Evolutionary conservation across 2,888 invertebrate species (phyloP).

Genomic region (Sarcophaga variegata): DNA sequence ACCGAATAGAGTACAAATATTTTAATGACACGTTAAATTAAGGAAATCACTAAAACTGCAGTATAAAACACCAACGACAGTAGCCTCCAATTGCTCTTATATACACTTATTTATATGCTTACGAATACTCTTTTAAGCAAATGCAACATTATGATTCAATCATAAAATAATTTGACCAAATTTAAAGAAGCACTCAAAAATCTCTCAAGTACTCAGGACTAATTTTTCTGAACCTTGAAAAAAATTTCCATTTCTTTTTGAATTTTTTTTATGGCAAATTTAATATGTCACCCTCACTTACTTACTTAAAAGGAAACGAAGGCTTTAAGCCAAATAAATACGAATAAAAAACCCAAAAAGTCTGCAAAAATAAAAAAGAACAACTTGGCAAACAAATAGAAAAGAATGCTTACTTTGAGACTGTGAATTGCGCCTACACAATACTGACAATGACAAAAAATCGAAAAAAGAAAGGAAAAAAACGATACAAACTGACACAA

Average conservation of each 20-base stretch:
- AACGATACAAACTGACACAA: constrained; percentile 32
- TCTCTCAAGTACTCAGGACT: not conserved
- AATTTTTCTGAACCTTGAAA: not conserved
- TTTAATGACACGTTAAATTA: too few relatives aligned
- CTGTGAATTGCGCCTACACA: constrained; percentile 26
- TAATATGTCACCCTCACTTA: not conserved
- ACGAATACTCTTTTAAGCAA: too few relatives aligned
- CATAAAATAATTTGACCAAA: not conserved
- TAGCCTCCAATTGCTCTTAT: not conserved
- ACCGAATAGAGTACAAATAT: too few relatives aligned
- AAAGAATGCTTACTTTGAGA: constrained; percentile 42
- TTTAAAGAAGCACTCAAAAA: not conserved
- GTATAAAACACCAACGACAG: too few relatives aligned
- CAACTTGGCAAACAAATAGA: constrained; percentile 48
- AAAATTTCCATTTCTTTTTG: not conserved
- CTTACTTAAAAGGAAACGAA: not conserved
- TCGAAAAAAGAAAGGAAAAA: not conserved
- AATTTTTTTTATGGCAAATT: not conserved
- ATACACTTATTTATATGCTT: not conserved
- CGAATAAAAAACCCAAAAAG: constrained; percentile 6
- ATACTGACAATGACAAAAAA: not conserved
- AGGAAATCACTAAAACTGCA: too few relatives aligned
- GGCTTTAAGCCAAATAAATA: not conserved
- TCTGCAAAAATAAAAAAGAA: not conserved
- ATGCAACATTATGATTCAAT: not conserved